A percentile compares a stretch with the other conserved stretches of the same genome.
Conservation (phyloP, 2,888 invertebrate genomes). For the Drosophila pegasa region DNA sequence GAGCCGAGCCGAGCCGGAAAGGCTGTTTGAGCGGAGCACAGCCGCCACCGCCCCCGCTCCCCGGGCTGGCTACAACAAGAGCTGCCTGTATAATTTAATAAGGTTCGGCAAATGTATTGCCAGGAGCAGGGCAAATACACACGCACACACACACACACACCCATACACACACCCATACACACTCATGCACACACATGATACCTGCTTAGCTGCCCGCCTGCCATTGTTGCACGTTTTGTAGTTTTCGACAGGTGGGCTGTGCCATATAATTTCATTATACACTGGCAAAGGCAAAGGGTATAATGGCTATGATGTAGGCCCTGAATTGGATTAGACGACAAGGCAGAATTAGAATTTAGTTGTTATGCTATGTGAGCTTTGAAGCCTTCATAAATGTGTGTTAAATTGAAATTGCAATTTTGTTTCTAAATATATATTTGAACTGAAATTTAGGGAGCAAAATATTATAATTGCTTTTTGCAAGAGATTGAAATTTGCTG, state of each 20-base stretch:
- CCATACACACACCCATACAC: conserved; percentile 23
- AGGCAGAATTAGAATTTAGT: background rate
- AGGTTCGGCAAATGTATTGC: conserved; percentile 63
- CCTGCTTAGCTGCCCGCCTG: no score
- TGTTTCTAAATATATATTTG: background rate
- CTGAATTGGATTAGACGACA: conserved; percentile 12
- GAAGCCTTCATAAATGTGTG: background rate
- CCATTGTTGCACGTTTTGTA: conserved; percentile 66
- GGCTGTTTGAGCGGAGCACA: conserved; percentile 13
- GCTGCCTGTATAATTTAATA: conserved; percentile 72
- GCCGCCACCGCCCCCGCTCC: background rate
- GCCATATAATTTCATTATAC: conserved; percentile 63
- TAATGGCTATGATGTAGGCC: conserved; percentile 22
- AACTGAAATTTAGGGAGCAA: no score
- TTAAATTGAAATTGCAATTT: background rate
- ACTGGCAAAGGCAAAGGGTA: conserved; percentile 46
- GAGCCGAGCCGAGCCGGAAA: conserved; percentile 47
- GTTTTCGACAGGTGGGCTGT: conserved; percentile 66
- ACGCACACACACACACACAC: conserved; percentile 23
- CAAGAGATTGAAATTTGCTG: no score
- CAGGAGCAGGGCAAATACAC: conserved; percentile 30
- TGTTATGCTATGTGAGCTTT: background rate
- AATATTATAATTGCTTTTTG: no score
- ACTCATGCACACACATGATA: conserved; percentile 23
- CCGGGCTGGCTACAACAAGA: conserved; percentile 9